Percentiles rank a stretch among this genome's conserved stretches.
These are phyloP conservation scores for Drosophila barbarae DNA, from an alignment of 2,888 invertebrate species.

Conservation along the genomic window DNA sequence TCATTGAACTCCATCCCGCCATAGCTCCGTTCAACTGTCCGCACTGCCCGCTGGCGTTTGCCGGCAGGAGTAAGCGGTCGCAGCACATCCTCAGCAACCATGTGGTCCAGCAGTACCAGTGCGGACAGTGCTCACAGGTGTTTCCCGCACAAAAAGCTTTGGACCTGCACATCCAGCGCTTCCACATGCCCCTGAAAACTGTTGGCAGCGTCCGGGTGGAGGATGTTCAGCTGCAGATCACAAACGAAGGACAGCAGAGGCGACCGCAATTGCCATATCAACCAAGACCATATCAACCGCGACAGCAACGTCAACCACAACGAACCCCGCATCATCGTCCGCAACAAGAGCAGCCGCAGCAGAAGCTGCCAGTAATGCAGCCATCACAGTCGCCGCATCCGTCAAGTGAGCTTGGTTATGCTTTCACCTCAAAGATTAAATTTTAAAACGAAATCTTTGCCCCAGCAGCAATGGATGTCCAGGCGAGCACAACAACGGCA, in stretches of 20 bases:
- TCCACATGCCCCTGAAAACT: slow-evolving; percentile 55
- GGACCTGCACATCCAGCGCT: slow-evolving; percentile 74
- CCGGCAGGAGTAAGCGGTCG: slow-evolving; percentile 67
- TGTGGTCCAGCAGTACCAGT: slow-evolving; percentile 70
- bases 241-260: slow-evolving; percentile 48
- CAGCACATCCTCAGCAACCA: slow-evolving; percentile 71
- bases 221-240: slow-evolving; percentile 68
- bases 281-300: slow-evolving; percentile 19
- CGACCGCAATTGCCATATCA: slow-evolving; percentile 14
- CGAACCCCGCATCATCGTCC: slow-evolving; percentile 1
- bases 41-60: slow-evolving; percentile 68
- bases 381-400: slow-evolving; percentile 25
- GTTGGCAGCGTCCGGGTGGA: slow-evolving; percentile 55
- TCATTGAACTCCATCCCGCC: slow-evolving; percentile 73
- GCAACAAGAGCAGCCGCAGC: slow-evolving; percentile 7
- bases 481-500: slow-evolving; percentile 30
- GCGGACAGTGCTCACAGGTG: slow-evolving; percentile 74
- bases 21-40: slow-evolving; percentile 75
- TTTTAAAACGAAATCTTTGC: slow-evolving; percentile 12
- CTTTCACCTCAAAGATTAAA: slow-evolving; percentile 16
- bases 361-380: slow-evolving; percentile 5
- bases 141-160: slow-evolving; percentile 73
- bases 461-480: slow-evolving; percentile 60
- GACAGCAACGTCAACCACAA: slow-evolving; percentile 12
- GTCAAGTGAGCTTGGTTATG: slow-evolving; percentile 27